Base-by-base conservation (phyloP, 2,888 invertebrate genomes). In the Myathropa florea region DNA sequence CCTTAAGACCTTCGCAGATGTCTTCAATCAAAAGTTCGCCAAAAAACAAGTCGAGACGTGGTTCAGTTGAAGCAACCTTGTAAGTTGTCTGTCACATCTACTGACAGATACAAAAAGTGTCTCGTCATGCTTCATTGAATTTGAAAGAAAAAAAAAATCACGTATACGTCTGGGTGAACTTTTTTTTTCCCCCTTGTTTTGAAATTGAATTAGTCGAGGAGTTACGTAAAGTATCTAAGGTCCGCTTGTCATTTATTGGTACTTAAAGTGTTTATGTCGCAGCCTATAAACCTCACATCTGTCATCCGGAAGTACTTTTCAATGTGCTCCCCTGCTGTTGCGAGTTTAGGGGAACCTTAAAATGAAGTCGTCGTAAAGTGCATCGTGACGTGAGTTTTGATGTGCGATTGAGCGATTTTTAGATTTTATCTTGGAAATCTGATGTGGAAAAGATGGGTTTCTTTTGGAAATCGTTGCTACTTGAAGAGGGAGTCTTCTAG, bases 61-160 rank as follows among this genome's bases (percentile, higher is more conserved):
- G 46, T n/a, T 46, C 46, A 46, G 18, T 46, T 46, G 46, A n/a
- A 46, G 46, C 18, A 18, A 46, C 46, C 46, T 46, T 46, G 46
- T 18, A 46, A 46, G 46, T 2, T 46, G 46, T 18, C 72, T 76
- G 70, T 75, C 75, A 72, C 63, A 10, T 2, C 18, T 18, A 7
- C 46, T 73, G 83, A 28, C 79, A 57, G 21, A 70, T 68, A 68
- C 68, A 36, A 18, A n/a, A 18, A 46, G 18, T 46, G 46, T 18
- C 46, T 7, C 18, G 46, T 67, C 65, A 80, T 67, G 65, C 33
- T 30, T 23, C 14, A 57, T n/a, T 70, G 55, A 68, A 36, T 57
- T 33, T 14, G 18, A 57, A 57, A 23, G 3, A 6, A 10, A n/a
- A 33, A 53, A 30, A 63, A 63, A 33, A 33, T 65, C 46, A 26